Conservation (phyloP, 2,888 invertebrate species). For the Camponotus fellah region DNA sequence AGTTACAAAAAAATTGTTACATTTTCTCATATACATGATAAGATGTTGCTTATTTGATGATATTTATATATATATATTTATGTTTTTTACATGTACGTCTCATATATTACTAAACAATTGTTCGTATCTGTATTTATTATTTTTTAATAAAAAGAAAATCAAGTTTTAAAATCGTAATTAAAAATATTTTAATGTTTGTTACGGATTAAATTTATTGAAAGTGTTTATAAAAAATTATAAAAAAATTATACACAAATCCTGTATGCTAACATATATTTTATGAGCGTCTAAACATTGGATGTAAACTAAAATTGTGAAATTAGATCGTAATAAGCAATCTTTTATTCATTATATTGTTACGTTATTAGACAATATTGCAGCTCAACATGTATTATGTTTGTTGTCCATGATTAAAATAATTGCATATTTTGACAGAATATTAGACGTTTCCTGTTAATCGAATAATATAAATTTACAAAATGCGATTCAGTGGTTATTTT, state of each 20-base stretch:
- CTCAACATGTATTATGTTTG: not conserved
- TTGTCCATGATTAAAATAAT: slow-evolving; percentile 14
- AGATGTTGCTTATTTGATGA: not conserved
- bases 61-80: not conserved
- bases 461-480: slow-evolving; percentile 6
- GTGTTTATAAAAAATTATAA: not conserved
- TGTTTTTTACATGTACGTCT: too few species aligned
- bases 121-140: too few species aligned
- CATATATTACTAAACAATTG: too few species aligned
- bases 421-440: not conserved
- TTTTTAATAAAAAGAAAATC: slow-evolving; percentile 5
- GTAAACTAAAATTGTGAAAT: not conserved
- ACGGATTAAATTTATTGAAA: not conserved
- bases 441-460: not conserved
- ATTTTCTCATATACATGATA: not conserved
- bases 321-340: not conserved
- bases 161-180: not conserved
- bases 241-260: not conserved
- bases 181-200: slow-evolving; percentile 21
- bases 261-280: not conserved
- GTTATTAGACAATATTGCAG: not conserved
- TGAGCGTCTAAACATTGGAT: not conserved
- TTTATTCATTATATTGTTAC: not conserved
- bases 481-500: not conserved
- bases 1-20: not conserved